Percentiles rank a stretch among this genome's conserved stretches.
Conservation (phyloP, 2,113 vertebrate species). For the Chaenocephalus aceratus region DNA sequence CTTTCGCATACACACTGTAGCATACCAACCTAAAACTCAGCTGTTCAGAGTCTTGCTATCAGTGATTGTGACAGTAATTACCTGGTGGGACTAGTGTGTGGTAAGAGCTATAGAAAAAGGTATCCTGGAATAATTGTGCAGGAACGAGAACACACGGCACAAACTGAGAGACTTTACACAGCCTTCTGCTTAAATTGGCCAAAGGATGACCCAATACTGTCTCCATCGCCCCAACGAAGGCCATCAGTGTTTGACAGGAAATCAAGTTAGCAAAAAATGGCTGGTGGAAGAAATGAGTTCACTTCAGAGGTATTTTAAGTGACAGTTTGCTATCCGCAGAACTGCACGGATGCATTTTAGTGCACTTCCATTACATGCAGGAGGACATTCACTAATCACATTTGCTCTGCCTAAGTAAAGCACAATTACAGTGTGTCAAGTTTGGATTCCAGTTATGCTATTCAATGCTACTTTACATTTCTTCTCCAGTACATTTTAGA, state of each 20-base stretch:
- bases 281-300: neutral
- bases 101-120: constrained; percentile 49
- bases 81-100: constrained; percentile 48
- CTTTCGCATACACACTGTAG: constrained; percentile 46
- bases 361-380: neutral
- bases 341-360: neutral
- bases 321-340: neutral
- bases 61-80: constrained; percentile 73
- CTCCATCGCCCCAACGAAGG: neutral
- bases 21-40: constrained; percentile 43
- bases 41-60: constrained; percentile 52
- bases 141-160: constrained; percentile 14
- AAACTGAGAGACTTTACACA: constrained; percentile 26
- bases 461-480: neutral
- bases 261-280: too few relatives aligned
- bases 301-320: neutral
- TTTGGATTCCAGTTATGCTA: neutral
- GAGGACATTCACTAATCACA: neutral
- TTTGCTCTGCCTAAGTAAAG: neutral
- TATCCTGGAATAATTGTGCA: constrained; percentile 41
- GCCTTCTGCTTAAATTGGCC: constrained; percentile 37
- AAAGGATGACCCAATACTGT: constrained; percentile 6
- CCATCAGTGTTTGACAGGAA: neutral
- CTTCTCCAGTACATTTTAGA: neutral
- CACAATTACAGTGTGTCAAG: neutral